Base-by-base conservation (phyloP, 2,797 vertebrate genomes). In the Enteromius afrohamiltoni region DNA sequence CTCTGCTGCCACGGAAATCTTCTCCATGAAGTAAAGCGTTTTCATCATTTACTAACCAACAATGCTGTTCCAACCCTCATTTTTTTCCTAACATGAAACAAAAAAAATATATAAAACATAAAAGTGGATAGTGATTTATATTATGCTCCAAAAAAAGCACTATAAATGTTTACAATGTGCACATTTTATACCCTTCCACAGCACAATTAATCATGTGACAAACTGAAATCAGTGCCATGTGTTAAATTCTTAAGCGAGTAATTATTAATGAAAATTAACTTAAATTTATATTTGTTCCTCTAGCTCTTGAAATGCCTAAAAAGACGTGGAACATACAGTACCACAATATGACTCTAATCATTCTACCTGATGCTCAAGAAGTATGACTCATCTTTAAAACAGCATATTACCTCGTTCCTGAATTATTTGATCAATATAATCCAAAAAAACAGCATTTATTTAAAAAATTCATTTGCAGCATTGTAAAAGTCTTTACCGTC, bases 1-100 rank as follows among this genome's bases (percentile, higher is more conserved):
- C 42, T 70, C 51, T 42, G 40, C 76, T 82, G 76, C 53, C 74
- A 62, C 26, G 19, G 70, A 62, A 77, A 74, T 58, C 49, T 53
- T 69, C n/a, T 67, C 26, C 74, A 68, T 67, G 19, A 80, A 70
- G 17, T 7, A 31, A 51, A 34, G 51, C 2, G n/a, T 13, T 69
- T 69, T 49, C 7, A 26, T 19, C 7, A 49, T 31, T 73, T 73
- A 19, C 16, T 45, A 9, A 77, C 1, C 10, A 19, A 26, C 40
- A 6, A 62, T 29, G 55, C 17, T 3, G 14, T 26, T 45, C 17
- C 42, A 34, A 45, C 1, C 1, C 17, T 4, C 21, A 2, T 45
- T 11, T 14, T 21, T 21, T 47, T 13, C 14, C n/a, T 8, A 49
- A 11, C 19, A 79, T 34, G 19, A 67, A 79, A 21, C 42, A 37